Base-by-base conservation (phyloP, 2,113 vertebrate genomes). In the Bubo blakistoni region DNA sequence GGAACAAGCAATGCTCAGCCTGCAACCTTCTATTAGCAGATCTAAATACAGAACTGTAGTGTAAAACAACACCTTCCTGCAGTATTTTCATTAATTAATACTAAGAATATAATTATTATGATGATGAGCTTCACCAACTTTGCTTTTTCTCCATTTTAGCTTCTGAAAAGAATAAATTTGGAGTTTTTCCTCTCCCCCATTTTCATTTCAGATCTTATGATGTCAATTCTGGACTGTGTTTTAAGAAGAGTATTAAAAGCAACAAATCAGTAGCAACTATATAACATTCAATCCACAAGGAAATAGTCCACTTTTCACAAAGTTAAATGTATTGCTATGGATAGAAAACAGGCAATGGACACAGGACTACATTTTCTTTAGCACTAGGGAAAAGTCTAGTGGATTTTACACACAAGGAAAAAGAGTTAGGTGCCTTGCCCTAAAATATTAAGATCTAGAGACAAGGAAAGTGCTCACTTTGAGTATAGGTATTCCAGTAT, bases 41-140 rank as follows among this genome's bases (percentile, higher is more conserved):
- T 91, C 96, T 96, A 97, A 97, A 97, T 96, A 92, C 42, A 92
- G 95, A 94, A 61, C 32, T 30, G 24, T 29, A 42, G 59, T 10
- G 59, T 96, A 96, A 96, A 95, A 80, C 58, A 96, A 82, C 29
- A 94, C 92, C 47, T 91, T 88, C 62, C 59, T 88, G 80, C 62
- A 83, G 38, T 63, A 78, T 71, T 89, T 86, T 63, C 44, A 91
- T 66, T 81, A 90, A 94, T 86, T 86, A 73, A 63, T 84, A 69
- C 34, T 66, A 89, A 62, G 63, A 66, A 88, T 77, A 86, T 67
- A 42, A 95, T 70, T 84, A 88, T 51, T 11, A 71, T 22, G 1
- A 51, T 29, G 10, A 58, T 40, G 55, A 92, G 16, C 16, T 95
- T 69, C 57, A 78, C 22, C 18, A 16, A 40, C 19, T 67, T 71